Evolutionary conservation across 2,113 vertebrate genomes (phyloP).

Genomic region (Anguilla rostrata): DNA sequence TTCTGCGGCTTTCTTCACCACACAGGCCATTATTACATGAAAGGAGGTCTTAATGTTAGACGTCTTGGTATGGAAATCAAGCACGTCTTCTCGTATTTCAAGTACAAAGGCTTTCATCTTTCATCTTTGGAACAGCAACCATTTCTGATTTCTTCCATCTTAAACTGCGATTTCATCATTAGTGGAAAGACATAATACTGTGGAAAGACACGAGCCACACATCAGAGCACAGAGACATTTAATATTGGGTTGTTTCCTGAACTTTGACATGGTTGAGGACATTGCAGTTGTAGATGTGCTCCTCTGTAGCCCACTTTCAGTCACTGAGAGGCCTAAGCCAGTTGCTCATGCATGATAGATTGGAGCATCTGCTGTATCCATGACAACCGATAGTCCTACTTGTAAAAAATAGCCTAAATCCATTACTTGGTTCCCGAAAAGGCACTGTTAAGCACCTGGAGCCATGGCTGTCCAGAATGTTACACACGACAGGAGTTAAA

Average conservation of each 20-base stretch:
- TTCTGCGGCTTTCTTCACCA: not conserved
- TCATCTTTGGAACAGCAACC: not conserved
- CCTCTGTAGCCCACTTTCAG: not conserved
- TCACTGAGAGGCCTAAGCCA: not conserved
- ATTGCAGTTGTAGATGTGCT: not conserved
- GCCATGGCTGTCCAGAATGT: not conserved
- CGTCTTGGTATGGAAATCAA: not conserved
- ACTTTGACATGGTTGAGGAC: too few species aligned
- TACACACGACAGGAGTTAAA: not conserved
- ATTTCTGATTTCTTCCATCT: constrained; percentile 2
- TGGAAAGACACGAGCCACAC: too few species aligned
- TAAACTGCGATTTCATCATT: not conserved
- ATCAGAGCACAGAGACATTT: too few species aligned
- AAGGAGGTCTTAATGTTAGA: not conserved
- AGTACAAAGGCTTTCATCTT: not conserved
- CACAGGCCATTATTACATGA: not conserved
- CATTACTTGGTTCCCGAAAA: not conserved
- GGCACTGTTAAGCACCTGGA: not conserved
- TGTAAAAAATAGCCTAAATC: not conserved
- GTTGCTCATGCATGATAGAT: not conserved
- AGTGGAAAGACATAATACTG: not conserved
- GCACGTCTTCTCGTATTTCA: constrained; percentile 14
- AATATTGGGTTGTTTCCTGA: too few species aligned
- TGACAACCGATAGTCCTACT: not conserved
- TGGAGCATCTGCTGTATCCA: not conserved